Percentiles rank a stretch among this genome's conserved stretches.
phyloP scores from a whole-genome alignment of 2,797 vertebrate genomes.

The Sylvia borin region DNA sequence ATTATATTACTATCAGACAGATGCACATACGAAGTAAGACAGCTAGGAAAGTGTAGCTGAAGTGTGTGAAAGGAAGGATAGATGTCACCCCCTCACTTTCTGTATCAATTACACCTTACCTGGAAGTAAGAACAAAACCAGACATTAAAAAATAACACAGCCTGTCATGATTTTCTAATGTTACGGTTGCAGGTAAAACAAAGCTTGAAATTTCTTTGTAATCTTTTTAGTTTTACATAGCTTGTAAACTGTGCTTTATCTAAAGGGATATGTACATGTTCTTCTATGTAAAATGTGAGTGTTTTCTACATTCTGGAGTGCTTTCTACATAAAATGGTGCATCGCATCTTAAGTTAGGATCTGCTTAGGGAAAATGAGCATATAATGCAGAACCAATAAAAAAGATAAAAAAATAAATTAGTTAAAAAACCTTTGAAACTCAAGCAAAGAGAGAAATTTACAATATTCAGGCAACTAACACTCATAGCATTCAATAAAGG shows the following conservation, averaged over 20 bases:
- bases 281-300: neutral
- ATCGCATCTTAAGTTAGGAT: neutral
- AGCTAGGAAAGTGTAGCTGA: neutral
- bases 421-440: neutral
- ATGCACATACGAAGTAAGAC: neutral
- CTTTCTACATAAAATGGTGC: constrained; percentile 18
- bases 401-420: neutral
- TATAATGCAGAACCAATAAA: constrained; percentile 36
- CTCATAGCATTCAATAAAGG: neutral
- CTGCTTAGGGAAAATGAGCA: constrained; percentile 27
- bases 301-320: neutral
- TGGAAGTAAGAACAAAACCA: neutral
- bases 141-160: constrained; percentile 14
- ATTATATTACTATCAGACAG: neutral
- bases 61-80: neutral
- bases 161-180: neutral
- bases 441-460: neutral
- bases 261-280: neutral
- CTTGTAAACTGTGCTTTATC: neutral
- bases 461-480: neutral
- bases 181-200: constrained; percentile 8
- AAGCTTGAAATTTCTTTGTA: constrained; percentile 54
- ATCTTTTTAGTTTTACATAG: neutral
- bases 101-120: neutral
- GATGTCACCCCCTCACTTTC: neutral